Evolutionary conservation across 1,140 invertebrate genomes (phyloP), one percentile per base, ranked within the genome.

Genomic region (Teleopsis dalmanni): DNA sequence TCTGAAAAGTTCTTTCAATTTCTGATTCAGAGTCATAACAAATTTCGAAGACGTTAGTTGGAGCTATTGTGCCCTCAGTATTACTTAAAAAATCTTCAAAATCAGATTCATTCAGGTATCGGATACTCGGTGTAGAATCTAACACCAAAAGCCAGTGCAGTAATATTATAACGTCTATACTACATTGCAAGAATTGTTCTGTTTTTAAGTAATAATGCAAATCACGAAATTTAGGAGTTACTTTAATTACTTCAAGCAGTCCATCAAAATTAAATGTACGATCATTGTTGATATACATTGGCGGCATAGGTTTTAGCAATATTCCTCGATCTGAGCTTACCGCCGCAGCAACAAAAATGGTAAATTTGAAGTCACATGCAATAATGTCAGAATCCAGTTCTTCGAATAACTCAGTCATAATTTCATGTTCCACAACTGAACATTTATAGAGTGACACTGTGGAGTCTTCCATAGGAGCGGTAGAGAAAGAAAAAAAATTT

Each of bases 351-450:
- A 85, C 76, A 62, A 91, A 88, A 13, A 90, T 64, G 50, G 84
- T 84, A 79, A 83, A 82, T 58, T 81, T 80, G 2, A 88, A 67
- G 75, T 90, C 88, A 26, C 79, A 82, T 29, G 80, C 80, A n/a
- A n/a, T n/a, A n/a, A n/a, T n/a, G n/a, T n/a, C n/a, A n/a, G n/a
- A n/a, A n/a, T n/a, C n/a, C n/a, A n/a, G n/a, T n/a, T n/a, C n/a
- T n/a, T n/a, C n/a, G n/a, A n/a, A n/a, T n/a, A n/a, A n/a, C n/a
- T n/a, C n/a, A n/a, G n/a, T n/a, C n/a, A n/a, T n/a, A n/a, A n/a
- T n/a, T n/a, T n/a, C n/a, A n/a, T n/a, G n/a, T n/a, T n/a, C n/a
- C n/a, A n/a, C n/a, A n/a, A n/a, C n/a, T n/a, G n/a, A n/a, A n/a
- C n/a, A n/a, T n/a, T n/a, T n/a, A n/a, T n/a, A n/a, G n/a, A n/a